These are phyloP conservation scores for Caracal caracal DNA, from an alignment of 2,113 vertebrate genomes.

Conservation along the genomic window DNA sequence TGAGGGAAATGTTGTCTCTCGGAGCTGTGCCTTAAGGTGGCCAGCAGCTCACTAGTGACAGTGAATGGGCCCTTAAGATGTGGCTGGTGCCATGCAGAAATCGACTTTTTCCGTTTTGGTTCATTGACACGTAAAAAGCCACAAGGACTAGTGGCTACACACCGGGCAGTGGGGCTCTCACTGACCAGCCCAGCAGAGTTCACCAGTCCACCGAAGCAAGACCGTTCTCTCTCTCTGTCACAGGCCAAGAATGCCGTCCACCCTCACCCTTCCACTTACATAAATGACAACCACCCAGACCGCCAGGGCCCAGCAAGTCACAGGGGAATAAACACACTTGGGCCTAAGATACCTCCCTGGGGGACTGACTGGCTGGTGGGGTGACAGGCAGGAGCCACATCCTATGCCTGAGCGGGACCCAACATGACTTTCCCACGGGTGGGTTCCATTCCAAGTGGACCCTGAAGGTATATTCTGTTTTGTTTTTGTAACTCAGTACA, in stretches of 20 bases:
- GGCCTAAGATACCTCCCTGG: background rate
- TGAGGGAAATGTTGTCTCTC: background rate
- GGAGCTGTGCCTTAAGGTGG: fast-evolving
- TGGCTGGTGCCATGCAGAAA: background rate
- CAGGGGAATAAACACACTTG: no score
- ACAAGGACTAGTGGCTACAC: background rate
- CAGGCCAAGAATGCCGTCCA: background rate
- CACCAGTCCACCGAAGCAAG: background rate
- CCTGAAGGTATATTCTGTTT: background rate
- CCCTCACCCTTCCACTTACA: background rate
- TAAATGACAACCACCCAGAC: background rate
- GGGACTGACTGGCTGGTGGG: background rate
- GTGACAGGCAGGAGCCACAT: background rate
- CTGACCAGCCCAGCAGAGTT: background rate
- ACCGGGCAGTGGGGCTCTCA: fast-evolving
- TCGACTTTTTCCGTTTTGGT: background rate
- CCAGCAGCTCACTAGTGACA: background rate
- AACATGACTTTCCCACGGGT: background rate
- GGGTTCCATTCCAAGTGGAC: background rate
- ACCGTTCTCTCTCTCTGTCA: background rate
- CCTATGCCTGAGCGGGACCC: background rate
- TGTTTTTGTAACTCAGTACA: background rate
- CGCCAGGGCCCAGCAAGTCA: background rate
- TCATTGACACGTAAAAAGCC: background rate
- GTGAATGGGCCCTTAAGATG: background rate